phyloP scores from a whole-genome alignment of 1,140 invertebrate genomes.

The Elymnias hypermnestra region DNA sequence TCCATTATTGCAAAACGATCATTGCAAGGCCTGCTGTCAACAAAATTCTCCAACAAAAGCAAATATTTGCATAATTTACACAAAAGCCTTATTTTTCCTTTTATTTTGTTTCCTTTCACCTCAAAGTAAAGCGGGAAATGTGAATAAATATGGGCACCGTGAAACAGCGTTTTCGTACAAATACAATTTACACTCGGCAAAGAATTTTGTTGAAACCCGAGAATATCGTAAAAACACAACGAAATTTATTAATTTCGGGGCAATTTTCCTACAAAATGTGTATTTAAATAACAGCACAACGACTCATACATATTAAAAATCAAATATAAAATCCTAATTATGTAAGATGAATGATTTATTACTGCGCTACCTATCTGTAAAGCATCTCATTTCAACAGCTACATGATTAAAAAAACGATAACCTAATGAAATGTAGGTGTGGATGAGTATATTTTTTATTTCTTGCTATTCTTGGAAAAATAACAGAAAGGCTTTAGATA shows the following conservation, averaged over 20 bases:
- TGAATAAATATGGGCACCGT: slow-evolving; percentile 1
- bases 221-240: slow-evolving; percentile 18
- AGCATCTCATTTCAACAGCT: no score
- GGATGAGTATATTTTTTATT: no score
- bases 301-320: no score
- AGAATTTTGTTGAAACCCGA: slow-evolving; percentile 22
- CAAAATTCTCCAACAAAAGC: background rate
- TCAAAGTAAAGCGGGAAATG: background rate
- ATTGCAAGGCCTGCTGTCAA: background rate
- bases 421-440: no score
- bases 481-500: no score
- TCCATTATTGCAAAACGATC: background rate
- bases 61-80: background rate
- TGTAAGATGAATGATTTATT: no score
- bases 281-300: no score
- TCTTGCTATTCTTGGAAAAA: no score
- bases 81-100: background rate
- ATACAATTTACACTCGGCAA: slow-evolving; percentile 20
- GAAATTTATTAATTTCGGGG: slow-evolving; percentile 36
- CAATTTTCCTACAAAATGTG: no score
- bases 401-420: no score
- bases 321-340: no score
- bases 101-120: background rate
- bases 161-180: slow-evolving; percentile 11
- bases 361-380: no score